Base-by-base conservation (phyloP, 2,888 invertebrate species). In the Scaptomyza parva region DNA sequence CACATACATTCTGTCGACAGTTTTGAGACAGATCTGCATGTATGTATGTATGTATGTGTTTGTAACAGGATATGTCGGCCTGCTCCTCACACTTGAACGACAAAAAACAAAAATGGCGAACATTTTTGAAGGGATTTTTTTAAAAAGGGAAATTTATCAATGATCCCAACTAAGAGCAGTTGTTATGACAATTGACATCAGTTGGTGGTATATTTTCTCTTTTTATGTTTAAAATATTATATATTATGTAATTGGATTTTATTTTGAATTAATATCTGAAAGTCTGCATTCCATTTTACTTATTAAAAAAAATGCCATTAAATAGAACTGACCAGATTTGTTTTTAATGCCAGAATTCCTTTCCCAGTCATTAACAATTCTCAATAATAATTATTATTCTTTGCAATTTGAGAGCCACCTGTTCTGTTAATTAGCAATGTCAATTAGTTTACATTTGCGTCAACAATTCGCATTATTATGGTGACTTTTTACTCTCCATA, bases 1-100 rank as follows among this genome's bases (percentile, higher is more conserved):
- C 57, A 67, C 30, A 47, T 78, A 78, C 78, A 76, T 79, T 63
- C 64, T 76, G 71, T 58, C 61, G 80, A 72, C 68, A 76, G 64
- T 67, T 71, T 52, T 20, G 11, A 22, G 54, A 37, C 44, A 12
- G 14, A 39, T 64, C 51, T 37, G 48, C 33, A 28, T 28, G 18
- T n/a, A n/a, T 18, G 8, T 28, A 18, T 18, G 3, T 43, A 24
- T 6, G 26, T 26, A 2, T 28, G 12, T 26, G 35, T 30, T 30
- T 44, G 64, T 35, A 64, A 51, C 64, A 57, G 64, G 66, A 66
- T 66, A 64, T 57, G 35, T 45, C 14, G 14, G 7, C 8, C 8
- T 37, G 35, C 14, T 14, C 8, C 35, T 37, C 18, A 20, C 39
- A 18, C 26, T 44, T 28, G 6, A 33, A 17, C 24, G 30, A 48